Evolutionary conservation across 2,113 vertebrate genomes (phyloP), one percentile per base, ranked within the genome.

Genomic region (Strigops habroptila): DNA sequence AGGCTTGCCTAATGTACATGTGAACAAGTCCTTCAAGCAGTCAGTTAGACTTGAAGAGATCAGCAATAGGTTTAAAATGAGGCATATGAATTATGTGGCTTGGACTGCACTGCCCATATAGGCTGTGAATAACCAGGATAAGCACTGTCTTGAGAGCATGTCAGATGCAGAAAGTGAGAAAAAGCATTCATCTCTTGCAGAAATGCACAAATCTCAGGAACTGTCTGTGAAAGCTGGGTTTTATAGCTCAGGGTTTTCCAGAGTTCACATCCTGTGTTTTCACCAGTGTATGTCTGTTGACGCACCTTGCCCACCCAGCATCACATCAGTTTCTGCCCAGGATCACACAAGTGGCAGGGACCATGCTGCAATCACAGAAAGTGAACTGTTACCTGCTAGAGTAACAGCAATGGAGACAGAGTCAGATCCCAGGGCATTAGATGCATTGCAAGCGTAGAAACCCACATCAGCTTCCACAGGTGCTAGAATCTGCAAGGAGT

Each of bases 381-480:
- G 18, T 11, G 52, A 91, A 60, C 39, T 60, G 14, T 97, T 98
- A 99, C 99, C 99, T 99, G 98, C 97, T 90, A 99, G 96, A 22
- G 98, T 98, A 93, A 99, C 97, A 25, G 97, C 98, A 88, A 99
- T 99, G 46, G 99, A 99, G 82, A 99, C 98, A 37, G 98, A 98
- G 44, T 98, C 97, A 48, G 98, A 98, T 79, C 99, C 99, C 44
- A 98, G 95, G 53, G 91, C 95, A 95, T 98, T 99, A 46, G 98
- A 98, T 41, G 99, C 99, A 43, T 98, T 99, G 95, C 99, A 99
- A 70, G 98, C 98, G 95, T 99, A 99, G 93, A 99, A 98, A 91
- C 99, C 99, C 92, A 98, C 99, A 83, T 99, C 99, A 33, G 93
- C 97, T 98, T 98, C 98, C 90, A 98, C 97, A 1, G 99, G 99